These are phyloP conservation scores for Mongoloraphidia duomilia DNA, from an alignment of 2,888 invertebrate species.

Conservation along the genomic window DNA sequence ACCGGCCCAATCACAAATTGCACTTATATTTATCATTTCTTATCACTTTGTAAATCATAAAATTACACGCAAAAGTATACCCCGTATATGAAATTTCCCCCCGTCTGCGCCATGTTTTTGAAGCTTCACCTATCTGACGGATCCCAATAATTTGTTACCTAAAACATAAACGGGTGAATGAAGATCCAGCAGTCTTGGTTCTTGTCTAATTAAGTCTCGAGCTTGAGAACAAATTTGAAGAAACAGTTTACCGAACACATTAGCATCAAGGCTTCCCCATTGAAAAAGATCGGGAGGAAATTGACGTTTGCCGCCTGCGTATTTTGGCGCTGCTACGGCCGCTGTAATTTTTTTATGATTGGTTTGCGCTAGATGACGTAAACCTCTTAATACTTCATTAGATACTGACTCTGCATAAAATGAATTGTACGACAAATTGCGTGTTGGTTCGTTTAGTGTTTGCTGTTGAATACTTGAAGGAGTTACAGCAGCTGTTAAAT, in stretches of 20 bases:
- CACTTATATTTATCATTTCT: too few relatives aligned
- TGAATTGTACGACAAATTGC: constrained; percentile 33
- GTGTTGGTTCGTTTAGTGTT: constrained; percentile 19
- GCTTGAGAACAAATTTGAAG: constrained; percentile 34
- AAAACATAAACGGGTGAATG: constrained; percentile 40
- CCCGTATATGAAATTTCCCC: too few relatives aligned
- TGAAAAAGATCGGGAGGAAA: constrained; percentile 4
- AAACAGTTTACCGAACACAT: constrained; percentile 33
- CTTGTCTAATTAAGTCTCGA: constrained; percentile 32
- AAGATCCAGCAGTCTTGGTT: constrained; percentile 37
- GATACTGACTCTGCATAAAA: constrained; percentile 38
- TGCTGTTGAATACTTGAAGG: constrained; percentile 4
- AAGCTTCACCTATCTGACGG: too few relatives aligned
- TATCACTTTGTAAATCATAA: too few relatives aligned
- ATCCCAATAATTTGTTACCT: constrained; percentile 29
- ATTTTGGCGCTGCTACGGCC: constrained; percentile 9
- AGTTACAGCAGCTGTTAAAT: neutral
- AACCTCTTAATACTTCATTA: constrained; percentile 40
- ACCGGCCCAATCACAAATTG: too few relatives aligned
- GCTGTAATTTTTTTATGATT: constrained; percentile 14
- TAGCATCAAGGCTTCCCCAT: constrained; percentile 24
- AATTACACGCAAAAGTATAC: too few relatives aligned
- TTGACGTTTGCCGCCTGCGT: constrained; percentile 4
- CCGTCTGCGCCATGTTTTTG: too few relatives aligned
- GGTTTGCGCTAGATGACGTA: constrained; percentile 33